A percentile compares a stretch with the other conserved stretches of the same genome.
phyloP scores from a whole-genome alignment of 2,113 vertebrate species.

The Platycercus adscitus region DNA sequence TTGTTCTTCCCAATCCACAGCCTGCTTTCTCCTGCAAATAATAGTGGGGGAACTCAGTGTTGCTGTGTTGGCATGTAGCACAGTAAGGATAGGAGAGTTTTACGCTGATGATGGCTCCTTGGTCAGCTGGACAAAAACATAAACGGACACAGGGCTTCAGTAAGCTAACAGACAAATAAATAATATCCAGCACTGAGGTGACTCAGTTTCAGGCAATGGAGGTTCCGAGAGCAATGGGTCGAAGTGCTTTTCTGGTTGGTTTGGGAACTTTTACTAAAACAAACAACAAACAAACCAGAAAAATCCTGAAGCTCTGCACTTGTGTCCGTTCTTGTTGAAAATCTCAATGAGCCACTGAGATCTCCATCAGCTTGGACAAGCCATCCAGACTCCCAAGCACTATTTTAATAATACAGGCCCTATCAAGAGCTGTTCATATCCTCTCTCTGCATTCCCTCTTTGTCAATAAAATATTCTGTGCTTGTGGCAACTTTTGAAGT shows the following conservation, averaged over 20 bases:
- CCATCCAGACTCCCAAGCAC: not conserved
- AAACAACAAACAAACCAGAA: not conserved
- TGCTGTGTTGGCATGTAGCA: not conserved
- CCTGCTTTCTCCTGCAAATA: not conserved
- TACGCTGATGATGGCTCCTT: not conserved
- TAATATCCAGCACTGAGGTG: not conserved
- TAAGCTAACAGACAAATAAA: not conserved
- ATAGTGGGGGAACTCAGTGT: too few species aligned
- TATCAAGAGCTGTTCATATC: not conserved
- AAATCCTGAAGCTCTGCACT: not conserved
- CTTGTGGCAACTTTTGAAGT: not conserved
- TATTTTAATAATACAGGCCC: not conserved
- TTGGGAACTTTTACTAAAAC: not conserved
- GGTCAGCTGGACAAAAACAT: not conserved
- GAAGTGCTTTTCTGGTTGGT: not conserved
- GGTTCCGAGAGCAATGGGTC: not conserved
- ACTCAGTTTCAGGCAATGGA: not conserved
- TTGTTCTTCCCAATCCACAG: not conserved
- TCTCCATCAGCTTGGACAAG: not conserved
- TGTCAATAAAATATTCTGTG: not conserved
- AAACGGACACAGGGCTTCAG: not conserved
- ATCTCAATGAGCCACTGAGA: not conserved
- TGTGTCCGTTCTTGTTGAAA: not conserved
- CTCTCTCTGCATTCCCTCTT: not conserved
- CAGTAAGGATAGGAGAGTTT: not conserved